Percentiles rank a stretch among this genome's conserved stretches.
These are phyloP conservation scores for Vandiemenella viatica DNA, from an alignment of 2,888 invertebrate species.

Conservation along the genomic window DNA sequence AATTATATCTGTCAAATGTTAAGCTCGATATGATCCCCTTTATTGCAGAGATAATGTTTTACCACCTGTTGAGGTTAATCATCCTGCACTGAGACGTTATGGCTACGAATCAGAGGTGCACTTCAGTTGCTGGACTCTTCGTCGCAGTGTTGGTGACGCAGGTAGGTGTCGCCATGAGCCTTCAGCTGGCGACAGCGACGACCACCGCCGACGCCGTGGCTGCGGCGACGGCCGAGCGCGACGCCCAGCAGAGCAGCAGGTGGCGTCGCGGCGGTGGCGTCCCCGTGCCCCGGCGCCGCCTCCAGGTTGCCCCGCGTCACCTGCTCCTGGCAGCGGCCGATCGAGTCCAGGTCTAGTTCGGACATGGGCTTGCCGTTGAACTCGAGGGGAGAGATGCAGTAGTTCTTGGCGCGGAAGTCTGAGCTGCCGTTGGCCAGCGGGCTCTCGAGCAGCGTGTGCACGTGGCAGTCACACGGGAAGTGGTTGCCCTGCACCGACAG, in stretches of 20 bases:
- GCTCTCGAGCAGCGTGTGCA: slow-evolving; percentile 58
- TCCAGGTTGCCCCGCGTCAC: slow-evolving; percentile 47
- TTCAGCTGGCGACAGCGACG: too few species aligned
- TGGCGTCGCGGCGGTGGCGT: not conserved
- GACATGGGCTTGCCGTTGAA: slow-evolving; percentile 64
- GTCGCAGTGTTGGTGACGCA: too few species aligned
- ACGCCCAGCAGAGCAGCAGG: not conserved
- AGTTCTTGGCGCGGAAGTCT: slow-evolving; percentile 59
- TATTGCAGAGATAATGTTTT: too few species aligned
- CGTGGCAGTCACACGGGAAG: slow-evolving; percentile 75
- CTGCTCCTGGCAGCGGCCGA: slow-evolving; percentile 53
- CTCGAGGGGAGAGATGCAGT: slow-evolving; percentile 72
- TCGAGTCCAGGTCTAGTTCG: slow-evolving; percentile 45
- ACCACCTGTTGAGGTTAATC: too few species aligned
- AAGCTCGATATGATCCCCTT: too few species aligned
- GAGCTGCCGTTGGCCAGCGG: slow-evolving; percentile 51
- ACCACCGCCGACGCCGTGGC: too few species aligned
- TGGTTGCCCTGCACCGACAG: slow-evolving; percentile 63
- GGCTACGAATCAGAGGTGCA: too few species aligned
- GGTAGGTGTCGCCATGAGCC: too few species aligned
- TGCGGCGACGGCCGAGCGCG: too few species aligned
- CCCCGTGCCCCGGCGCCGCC: slow-evolving; percentile 1
- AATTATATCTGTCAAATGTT: too few species aligned
- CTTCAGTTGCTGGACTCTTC: too few species aligned
- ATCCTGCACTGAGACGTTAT: too few species aligned